Percentiles rank a stretch among this genome's conserved stretches.
phyloP scores from a whole-genome alignment of 2,797 vertebrate species.

The Melanotaenia parkinsoni region DNA sequence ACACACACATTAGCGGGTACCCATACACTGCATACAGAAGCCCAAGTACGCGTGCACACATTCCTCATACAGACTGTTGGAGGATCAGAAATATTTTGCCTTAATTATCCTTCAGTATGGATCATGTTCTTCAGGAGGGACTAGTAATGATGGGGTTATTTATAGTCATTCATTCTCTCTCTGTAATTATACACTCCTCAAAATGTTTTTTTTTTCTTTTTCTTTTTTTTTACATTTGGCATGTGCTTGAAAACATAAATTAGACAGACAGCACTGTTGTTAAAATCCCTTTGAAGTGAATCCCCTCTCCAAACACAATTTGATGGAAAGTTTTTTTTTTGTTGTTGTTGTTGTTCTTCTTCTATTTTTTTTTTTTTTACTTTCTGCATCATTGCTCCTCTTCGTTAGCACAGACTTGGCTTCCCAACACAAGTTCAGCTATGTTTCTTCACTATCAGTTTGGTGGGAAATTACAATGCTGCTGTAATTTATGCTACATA shows the following conservation, averaged over 20 bases:
- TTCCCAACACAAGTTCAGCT: constrained; percentile 23
- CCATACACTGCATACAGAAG: constrained; percentile 16
- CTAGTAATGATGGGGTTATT: constrained; percentile 80
- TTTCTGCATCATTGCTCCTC: constrained; percentile 36
- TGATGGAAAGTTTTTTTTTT: constrained; percentile 50
- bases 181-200: constrained; percentile 80
- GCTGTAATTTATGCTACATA: background rate
- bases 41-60: constrained; percentile 20
- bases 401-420: constrained; percentile 55
- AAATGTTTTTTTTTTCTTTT: constrained; percentile 49
- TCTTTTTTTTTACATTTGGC: constrained; percentile 75
- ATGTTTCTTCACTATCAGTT: constrained; percentile 21
- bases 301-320: constrained; percentile 68
- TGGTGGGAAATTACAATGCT: constrained; percentile 10
- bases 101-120: constrained; percentile 80
- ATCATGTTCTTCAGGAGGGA: constrained; percentile 78
- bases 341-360: no score
- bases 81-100: constrained; percentile 77
- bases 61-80: constrained; percentile 64
- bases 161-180: constrained; percentile 77
- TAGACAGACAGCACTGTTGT: constrained; percentile 77
- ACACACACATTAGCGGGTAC: constrained; percentile 11
- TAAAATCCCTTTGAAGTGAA: constrained; percentile 76
- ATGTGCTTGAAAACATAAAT: constrained; percentile 76
- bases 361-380: constrained; percentile 60